A percentile compares a stretch with the other conserved stretches of the same genome.
Evolutionary conservation across 2,797 vertebrate genomes (phyloP).

Genomic region (Halcyon badia): DNA sequence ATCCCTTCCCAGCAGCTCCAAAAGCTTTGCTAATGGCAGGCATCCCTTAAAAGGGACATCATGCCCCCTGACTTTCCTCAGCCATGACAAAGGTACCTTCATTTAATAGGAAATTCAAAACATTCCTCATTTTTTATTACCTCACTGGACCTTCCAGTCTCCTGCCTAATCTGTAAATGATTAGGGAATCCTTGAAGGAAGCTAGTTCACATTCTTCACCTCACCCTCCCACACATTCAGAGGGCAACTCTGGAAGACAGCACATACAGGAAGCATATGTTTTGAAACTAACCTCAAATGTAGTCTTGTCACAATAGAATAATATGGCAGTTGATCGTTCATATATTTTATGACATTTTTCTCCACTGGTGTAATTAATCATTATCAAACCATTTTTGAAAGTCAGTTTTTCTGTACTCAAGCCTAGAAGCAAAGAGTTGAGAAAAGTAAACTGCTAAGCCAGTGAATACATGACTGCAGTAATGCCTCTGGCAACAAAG

Average conservation of each 20-base stretch:
- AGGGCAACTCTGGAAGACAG: background rate
- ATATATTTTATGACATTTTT: conserved; percentile 90
- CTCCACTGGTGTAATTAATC: conserved; percentile 92
- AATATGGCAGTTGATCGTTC: conserved; percentile 90
- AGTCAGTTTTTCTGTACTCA: conserved; percentile 85
- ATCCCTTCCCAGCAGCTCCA: background rate
- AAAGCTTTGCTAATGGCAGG: background rate
- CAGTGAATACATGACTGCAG: background rate
- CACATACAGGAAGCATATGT: background rate
- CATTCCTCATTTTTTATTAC: background rate
- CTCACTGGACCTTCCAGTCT: background rate
- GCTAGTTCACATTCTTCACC: background rate
- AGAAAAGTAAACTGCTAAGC: background rate
- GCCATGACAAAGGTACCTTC: background rate
- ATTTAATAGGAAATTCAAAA: background rate
- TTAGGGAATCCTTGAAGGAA: background rate
- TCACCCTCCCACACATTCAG: background rate
- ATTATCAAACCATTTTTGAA: conserved; percentile 91
- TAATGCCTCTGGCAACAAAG: background rate
- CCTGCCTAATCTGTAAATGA: background rate
- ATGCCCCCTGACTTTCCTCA: background rate
- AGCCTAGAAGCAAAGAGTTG: conserved; percentile 78
- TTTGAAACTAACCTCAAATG: conserved; percentile 82
- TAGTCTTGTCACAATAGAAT: conserved; percentile 90
- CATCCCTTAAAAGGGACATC: background rate